phyloP scores from a whole-genome alignment of 2,888 invertebrate species.

The Macrophya alboannulata region DNA sequence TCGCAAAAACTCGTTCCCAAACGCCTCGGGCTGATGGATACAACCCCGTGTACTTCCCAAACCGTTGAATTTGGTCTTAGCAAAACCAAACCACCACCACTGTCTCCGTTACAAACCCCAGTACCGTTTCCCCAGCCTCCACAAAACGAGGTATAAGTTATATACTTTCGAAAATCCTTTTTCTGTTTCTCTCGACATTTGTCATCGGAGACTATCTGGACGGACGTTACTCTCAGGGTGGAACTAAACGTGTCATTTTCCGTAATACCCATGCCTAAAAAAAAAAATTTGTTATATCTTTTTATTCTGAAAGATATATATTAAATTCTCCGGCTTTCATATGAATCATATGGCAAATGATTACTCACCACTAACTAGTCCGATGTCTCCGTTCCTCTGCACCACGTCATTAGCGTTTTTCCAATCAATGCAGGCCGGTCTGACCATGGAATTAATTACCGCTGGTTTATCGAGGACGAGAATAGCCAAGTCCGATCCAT shows the following conservation, averaged over 20 bases:
- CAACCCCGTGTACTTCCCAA: constrained; percentile 80
- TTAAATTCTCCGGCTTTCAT: not conserved
- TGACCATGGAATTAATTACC: constrained; percentile 78
- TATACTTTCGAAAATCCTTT: constrained; percentile 81
- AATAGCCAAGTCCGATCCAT: constrained; percentile 83
- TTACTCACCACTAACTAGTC: constrained; percentile 68
- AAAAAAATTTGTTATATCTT: not conserved
- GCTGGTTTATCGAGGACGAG: constrained; percentile 79
- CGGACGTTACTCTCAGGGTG: constrained; percentile 80
- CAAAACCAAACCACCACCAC: constrained; percentile 83
- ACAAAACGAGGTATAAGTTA: constrained; percentile 85
- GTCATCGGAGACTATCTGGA: constrained; percentile 81
- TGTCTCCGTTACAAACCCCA: constrained; percentile 85
- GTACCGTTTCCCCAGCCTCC: constrained; percentile 84
- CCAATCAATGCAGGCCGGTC: constrained; percentile 82
- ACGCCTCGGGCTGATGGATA: constrained; percentile 80
- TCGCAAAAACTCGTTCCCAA: constrained; percentile 78
- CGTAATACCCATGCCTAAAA: constrained; percentile 83
- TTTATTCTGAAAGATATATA: not conserved
- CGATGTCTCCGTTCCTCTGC: constrained; percentile 64
- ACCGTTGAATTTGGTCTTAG: constrained; percentile 68
- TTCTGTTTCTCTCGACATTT: constrained; percentile 81
- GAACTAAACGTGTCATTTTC: constrained; percentile 82
- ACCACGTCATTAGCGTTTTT: constrained; percentile 60
- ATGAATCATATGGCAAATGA: not conserved